Percentiles rank a stretch among this genome's conserved stretches.
phyloP scores from a whole-genome alignment of 2,797 vertebrate genomes.

The Alosa sapidissima region DNA sequence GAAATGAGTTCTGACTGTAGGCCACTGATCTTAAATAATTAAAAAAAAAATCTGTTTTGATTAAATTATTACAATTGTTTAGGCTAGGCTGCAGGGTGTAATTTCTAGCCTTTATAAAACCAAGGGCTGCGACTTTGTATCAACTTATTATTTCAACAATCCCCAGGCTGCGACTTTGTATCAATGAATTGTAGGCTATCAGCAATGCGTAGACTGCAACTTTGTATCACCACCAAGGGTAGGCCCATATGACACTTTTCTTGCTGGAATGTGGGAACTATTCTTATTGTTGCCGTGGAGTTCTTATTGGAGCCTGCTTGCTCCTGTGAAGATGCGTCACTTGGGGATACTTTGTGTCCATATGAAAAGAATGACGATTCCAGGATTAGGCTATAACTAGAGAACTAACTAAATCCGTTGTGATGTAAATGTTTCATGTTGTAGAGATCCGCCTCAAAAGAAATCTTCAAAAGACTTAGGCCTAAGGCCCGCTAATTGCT shows the following conservation, averaged over 20 bases:
- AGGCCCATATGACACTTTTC: neutral
- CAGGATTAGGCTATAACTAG: constrained; percentile 37
- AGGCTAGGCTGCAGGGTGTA: too few species aligned
- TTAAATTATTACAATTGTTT: too few species aligned
- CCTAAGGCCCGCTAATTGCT: constrained; percentile 36
- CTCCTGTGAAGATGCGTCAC: neutral
- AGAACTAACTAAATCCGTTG: constrained; percentile 42
- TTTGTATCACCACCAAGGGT: too few species aligned
- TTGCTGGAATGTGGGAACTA: neutral
- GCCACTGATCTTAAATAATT: too few species aligned
- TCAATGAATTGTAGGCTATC: too few species aligned
- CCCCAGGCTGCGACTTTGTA: too few species aligned
- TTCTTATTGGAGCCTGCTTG: neutral
- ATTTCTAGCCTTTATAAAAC: too few species aligned
- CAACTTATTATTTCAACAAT: too few species aligned
- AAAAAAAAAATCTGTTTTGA: too few species aligned
- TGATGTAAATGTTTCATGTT: constrained; percentile 48
- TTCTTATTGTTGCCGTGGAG: neutral
- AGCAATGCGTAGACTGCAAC: too few species aligned
- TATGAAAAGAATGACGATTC: constrained; percentile 12
- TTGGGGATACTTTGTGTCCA: neutral
- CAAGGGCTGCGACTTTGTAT: too few species aligned
- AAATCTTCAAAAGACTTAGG: constrained; percentile 52
- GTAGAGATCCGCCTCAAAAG: constrained; percentile 55
- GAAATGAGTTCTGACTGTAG: too few species aligned